Conservation (phyloP, 2,113 vertebrate genomes). For the Alethe castanea region DNA sequence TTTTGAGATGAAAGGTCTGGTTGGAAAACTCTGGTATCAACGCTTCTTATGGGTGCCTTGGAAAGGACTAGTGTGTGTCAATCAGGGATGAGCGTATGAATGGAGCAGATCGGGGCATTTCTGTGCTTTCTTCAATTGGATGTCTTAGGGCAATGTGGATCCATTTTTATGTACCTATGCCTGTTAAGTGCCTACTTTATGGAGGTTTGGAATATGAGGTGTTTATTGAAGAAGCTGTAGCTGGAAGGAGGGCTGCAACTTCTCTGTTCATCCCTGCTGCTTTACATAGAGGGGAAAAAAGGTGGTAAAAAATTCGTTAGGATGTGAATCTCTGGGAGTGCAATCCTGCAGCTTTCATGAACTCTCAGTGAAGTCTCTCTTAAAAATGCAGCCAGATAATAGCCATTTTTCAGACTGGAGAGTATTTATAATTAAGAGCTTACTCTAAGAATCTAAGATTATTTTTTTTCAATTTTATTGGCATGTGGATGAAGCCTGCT, state of each 20-base stretch:
- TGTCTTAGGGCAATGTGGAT: not conserved
- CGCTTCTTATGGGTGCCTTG: accelerated
- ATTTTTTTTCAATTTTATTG: not conserved
- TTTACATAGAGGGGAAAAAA: not conserved
- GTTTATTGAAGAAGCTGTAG: not conserved
- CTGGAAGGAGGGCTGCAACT: not conserved
- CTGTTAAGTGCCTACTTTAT: not conserved
- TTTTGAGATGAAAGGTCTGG: not conserved
- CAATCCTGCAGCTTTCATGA: not conserved
- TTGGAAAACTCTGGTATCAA: not conserved
- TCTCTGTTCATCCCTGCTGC: accelerated
- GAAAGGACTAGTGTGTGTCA: not conserved
- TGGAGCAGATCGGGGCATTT: not conserved
- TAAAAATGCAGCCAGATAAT: not conserved
- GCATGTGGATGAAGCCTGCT: not conserved
- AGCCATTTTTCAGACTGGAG: not conserved
- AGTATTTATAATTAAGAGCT: not conserved
- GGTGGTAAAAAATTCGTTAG: not conserved
- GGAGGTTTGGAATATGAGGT: not conserved
- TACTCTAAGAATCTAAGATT: not conserved
- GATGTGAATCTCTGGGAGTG: not conserved
- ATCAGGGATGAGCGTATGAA: accelerated
- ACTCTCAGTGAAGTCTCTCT: not conserved
- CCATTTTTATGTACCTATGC: not conserved
- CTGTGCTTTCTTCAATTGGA: accelerated